These are phyloP conservation scores for Pipistrellus kuhlii DNA, from an alignment of 2,797 vertebrate species.

Conservation along the genomic window DNA sequence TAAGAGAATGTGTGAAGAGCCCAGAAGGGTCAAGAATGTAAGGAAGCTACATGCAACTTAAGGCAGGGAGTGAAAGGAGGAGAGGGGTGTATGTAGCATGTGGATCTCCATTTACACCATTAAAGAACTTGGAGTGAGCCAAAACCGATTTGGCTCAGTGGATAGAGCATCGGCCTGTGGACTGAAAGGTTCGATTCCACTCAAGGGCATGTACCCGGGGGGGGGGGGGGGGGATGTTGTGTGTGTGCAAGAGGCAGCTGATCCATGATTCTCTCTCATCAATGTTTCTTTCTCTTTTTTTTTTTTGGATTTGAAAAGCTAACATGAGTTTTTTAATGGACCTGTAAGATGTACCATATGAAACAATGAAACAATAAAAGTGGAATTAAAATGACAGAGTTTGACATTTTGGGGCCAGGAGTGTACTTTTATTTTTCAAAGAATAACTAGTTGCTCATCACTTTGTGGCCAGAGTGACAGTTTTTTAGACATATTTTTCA, in stretches of 20 bases:
- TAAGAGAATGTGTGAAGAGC: neutral
- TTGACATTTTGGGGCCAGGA: neutral
- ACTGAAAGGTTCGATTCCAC: too few species aligned
- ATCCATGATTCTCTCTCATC: too few species aligned
- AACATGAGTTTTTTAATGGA: neutral
- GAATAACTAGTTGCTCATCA: neutral
- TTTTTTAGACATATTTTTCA: neutral
- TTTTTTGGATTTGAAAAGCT: constrained; percentile 21
- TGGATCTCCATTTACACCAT: neutral
- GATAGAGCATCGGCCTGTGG: too few species aligned
- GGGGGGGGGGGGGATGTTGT: too few species aligned
- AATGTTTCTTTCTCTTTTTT: too few species aligned
- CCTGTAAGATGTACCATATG: neutral
- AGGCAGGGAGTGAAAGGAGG: neutral
- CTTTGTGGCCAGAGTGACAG: neutral
- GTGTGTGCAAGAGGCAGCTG: too few species aligned
- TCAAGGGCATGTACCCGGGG: too few species aligned
- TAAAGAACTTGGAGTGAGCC: neutral
- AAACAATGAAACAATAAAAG: constrained; percentile 5
- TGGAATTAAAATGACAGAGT: neutral
- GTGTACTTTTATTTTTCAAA: neutral
- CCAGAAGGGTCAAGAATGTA: neutral
- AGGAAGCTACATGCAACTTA: neutral
- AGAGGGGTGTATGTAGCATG: fast-evolving
- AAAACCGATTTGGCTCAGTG: too few species aligned